Evolutionary conservation across 23 tunicate genomes (phyloP).

Genomic region (Phallusia fumigata): DNA sequence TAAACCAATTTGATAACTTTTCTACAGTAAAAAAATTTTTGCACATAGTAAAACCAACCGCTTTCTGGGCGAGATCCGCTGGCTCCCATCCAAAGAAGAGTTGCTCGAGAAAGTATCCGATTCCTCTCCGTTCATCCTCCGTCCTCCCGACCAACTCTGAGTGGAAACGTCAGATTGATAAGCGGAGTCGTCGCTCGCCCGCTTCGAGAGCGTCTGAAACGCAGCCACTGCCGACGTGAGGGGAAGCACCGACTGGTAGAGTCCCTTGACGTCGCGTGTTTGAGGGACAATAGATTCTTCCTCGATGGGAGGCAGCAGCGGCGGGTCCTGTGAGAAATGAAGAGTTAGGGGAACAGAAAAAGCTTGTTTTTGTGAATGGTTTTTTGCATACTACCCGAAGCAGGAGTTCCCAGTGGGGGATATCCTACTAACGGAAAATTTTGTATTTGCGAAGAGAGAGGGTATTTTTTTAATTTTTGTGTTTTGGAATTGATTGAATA

Average conservation of each 20-base stretch:
- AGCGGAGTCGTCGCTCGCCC: constrained; percentile 3
- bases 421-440: too few species aligned
- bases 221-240: constrained; percentile 13
- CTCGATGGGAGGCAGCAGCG: constrained; percentile 1
- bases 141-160: background rate
- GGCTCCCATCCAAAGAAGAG: constrained; percentile 26
- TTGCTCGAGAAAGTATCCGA: constrained; percentile 23
- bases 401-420: too few species aligned
- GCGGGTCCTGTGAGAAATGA: background rate
- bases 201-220: background rate
- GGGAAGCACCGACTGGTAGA: constrained; percentile 24
- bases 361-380: too few species aligned
- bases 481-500: too few species aligned
- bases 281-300: constrained; percentile 16
- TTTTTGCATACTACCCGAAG: background rate
- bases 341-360: too few species aligned
- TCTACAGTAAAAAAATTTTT: background rate
- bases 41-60: background rate
- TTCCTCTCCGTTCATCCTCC: background rate
- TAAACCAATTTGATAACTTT: background rate
- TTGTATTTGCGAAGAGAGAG: too few species aligned
- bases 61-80: background rate
- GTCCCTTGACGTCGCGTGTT: background rate
- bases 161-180: background rate
- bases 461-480: too few species aligned